phyloP scores from a whole-genome alignment of 1,140 invertebrate species.

The Tenebrio molitor region DNA sequence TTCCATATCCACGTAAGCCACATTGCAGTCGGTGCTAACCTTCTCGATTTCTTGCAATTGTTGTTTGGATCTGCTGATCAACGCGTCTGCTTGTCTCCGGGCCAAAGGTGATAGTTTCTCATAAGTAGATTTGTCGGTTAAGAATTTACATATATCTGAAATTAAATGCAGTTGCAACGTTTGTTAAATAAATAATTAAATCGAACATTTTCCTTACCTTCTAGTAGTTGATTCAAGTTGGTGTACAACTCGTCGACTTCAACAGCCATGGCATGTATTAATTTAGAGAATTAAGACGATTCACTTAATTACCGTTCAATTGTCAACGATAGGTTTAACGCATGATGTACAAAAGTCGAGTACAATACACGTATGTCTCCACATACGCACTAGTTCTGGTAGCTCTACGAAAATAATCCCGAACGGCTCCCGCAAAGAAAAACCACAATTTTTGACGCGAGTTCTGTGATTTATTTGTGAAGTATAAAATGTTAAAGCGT shows the following conservation, averaged over 20 bases:
- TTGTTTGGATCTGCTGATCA: conserved; percentile 52
- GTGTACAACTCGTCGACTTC: conserved; percentile 31
- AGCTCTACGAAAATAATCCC: not conserved
- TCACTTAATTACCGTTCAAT: conserved; percentile 40
- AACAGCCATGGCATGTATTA: conserved; percentile 12
- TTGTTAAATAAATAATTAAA: too few relatives aligned
- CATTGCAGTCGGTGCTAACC: conserved; percentile 4
- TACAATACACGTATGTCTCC: not conserved
- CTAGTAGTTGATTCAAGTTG: conserved; percentile 45
- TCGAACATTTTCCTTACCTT: conserved; percentile 33
- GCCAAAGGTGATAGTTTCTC: conserved; percentile 46
- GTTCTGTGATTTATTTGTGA: too few relatives aligned
- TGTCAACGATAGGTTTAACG: not conserved
- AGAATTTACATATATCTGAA: conserved; percentile 57
- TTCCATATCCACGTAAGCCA: conserved; percentile 50
- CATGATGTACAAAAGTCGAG: not conserved
- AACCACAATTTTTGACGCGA: conserved; percentile 46
- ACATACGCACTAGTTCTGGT: not conserved
- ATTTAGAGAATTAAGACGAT: conserved; percentile 12
- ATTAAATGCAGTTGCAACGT: not conserved
- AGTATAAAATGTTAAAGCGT: too few relatives aligned
- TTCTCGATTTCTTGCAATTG: conserved; percentile 52
- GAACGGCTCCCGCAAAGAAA: conserved; percentile 47
- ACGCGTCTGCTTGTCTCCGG: conserved; percentile 47
- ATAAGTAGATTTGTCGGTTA: conserved; percentile 45